Percentiles rank a stretch among this genome's conserved stretches.
Conservation (phyloP, 2,113 vertebrate genomes). For the Psilopsiagon aymara region DNA sequence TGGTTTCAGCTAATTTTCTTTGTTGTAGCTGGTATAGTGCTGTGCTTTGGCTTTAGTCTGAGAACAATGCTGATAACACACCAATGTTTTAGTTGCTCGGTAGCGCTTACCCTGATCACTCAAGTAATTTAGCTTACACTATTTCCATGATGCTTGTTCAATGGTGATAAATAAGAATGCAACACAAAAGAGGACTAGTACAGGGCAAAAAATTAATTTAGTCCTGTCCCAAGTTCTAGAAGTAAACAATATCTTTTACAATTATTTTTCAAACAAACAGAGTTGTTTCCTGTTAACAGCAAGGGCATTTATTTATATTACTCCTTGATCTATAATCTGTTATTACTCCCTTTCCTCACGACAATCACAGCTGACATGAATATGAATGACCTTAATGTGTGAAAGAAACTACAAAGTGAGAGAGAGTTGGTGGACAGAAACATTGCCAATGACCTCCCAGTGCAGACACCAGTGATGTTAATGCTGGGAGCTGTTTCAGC, state of each 20-base stretch:
- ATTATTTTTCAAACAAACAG: neutral
- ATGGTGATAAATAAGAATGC: neutral
- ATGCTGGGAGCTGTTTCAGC: neutral
- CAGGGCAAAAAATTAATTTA: neutral
- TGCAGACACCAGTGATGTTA: accelerated
- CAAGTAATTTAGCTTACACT: neutral
- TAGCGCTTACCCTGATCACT: neutral
- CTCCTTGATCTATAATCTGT: neutral
- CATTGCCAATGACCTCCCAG: neutral
- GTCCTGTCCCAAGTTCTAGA: neutral
- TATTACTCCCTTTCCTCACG: neutral
- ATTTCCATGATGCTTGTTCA: neutral
- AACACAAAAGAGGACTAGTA: neutral
- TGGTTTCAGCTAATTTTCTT: neutral
- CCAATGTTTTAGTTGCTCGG: neutral
- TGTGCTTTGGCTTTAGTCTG: neutral
- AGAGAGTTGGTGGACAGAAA: neutral
- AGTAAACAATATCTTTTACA: neutral
- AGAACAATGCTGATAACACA: neutral
- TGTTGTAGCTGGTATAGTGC: neutral
- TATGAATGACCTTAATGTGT: neutral
- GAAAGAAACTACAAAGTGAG: neutral
- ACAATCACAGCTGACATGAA: neutral
- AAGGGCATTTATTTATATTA: neutral
- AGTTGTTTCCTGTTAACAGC: neutral